Percentiles rank a stretch among this genome's conserved stretches.
Conservation (phyloP, 2,113 vertebrate species). For the Rattus rattus region DNA sequence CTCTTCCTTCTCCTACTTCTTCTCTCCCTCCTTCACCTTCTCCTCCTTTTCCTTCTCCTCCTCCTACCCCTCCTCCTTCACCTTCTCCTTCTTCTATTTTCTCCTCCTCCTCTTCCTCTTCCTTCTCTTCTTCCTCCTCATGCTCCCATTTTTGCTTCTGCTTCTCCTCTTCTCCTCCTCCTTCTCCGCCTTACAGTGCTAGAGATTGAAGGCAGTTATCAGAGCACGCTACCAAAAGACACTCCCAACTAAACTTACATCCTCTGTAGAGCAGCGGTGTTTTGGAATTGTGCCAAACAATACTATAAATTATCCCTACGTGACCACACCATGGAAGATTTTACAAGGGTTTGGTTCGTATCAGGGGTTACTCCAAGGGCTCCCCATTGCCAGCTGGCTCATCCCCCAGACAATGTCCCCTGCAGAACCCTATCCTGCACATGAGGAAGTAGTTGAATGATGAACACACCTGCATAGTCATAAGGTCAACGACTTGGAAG, state of each 20-base stretch:
- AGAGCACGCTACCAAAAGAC: background rate
- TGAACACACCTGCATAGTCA: background rate
- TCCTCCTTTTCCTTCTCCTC: background rate
- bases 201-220: background rate
- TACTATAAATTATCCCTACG: background rate
- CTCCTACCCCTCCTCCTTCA: background rate
- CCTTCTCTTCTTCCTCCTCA: too few relatives aligned
- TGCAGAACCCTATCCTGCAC: background rate
- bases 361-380: background rate
- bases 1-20: fast-evolving
- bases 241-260: too few relatives aligned
- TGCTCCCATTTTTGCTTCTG: fast-evolving
- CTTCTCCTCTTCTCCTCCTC: too few relatives aligned
- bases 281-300: background rate
- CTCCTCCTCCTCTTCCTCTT: too few relatives aligned
- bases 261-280: background rate
- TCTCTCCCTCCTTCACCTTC: background rate
- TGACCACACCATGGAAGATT: background rate
- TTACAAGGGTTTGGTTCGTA: background rate
- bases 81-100: background rate
- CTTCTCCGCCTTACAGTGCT: background rate
- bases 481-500: background rate
- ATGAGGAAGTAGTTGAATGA: background rate
- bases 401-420: background rate
- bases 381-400: background rate